Evolutionary conservation across 2,797 vertebrate species (phyloP), one percentile per base, ranked within the genome.

Genomic region (Notolepis coatsorum): DNA sequence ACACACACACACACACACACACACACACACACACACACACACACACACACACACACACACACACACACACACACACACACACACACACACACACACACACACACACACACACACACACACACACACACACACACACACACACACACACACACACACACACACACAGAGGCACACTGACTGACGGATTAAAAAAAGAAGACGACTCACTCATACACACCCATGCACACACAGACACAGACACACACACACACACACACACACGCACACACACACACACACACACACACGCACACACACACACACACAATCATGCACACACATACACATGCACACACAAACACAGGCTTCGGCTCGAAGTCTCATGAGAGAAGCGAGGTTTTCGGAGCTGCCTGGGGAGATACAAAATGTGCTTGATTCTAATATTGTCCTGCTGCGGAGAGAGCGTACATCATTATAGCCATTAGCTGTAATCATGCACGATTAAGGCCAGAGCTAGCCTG

Each of bases 381-480:
- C 80, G 88, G 86, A 73, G 80, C 80, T 80, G 91, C 92, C 92
- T 88, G 84, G 92, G 88, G 90, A 93, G 90, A 88, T 81, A 67
- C 84, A 88, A 90, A 94, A 93, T 92, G 91, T 69, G 82, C 91
- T 91, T 94, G 89, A 93, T 94, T 92, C 82, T 94, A 94, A 95
- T 94, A 84, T 84, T 87, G 90, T 91, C 93, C 93, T 92, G 88
- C 91, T 92, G 89, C 69, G 89, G 89, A 89, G 90, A 90, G 93
- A 94, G 88, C 85, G 81, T 78, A 81, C 89, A 93, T 95, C 94
- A 93, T 92, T 92, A 91, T 81, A 90, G 85, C 91, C 92, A 95
- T 95, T 95, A 95, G 89, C 86, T 87, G 84, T 91, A 95, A 96
- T 96, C 91, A 94, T 85, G 81, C 81, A 77, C 87, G 86, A 93